Evolutionary conservation across 2,797 vertebrate genomes (phyloP).

Genomic region (Cheirogaleus major): DNA sequence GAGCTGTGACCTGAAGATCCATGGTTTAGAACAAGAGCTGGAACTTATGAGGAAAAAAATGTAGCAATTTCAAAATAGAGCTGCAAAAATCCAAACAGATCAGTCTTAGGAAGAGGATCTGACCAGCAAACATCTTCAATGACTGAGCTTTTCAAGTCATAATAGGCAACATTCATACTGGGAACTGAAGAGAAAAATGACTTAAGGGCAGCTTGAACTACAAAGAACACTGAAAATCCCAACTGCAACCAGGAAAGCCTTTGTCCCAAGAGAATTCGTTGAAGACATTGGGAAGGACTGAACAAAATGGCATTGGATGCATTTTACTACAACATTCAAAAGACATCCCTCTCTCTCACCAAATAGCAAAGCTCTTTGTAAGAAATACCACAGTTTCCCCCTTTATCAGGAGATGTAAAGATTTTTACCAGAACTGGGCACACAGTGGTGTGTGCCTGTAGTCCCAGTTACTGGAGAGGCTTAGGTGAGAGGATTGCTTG

Average conservation of each 20-base stretch:
- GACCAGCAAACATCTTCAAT: neutral
- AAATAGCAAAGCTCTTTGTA: constrained; percentile 40
- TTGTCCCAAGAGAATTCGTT: constrained; percentile 88
- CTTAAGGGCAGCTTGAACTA: constrained; percentile 77
- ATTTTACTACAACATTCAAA: constrained; percentile 80
- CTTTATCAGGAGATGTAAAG: constrained; percentile 28
- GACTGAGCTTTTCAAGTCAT: constrained; percentile 24
- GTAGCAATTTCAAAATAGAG: constrained; percentile 76
- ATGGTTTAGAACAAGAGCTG: constrained; percentile 89
- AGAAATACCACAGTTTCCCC: neutral
- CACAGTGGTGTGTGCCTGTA: neutral
- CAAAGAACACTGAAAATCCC: constrained; percentile 79
- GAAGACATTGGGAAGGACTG: constrained; percentile 88
- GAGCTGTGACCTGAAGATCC: constrained; percentile 88
- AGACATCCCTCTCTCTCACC: constrained; percentile 71
- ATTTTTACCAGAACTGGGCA: neutral
- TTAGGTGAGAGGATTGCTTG: neutral
- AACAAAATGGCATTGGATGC: constrained; percentile 78
- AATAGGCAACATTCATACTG: constrained; percentile 77
- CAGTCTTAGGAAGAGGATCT: neutral
- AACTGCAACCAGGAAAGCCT: constrained; percentile 79
- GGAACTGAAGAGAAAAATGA: constrained; percentile 84
- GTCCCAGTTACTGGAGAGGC: neutral
- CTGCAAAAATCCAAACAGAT: constrained; percentile 77
- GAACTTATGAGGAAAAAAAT: constrained; percentile 87